Evolutionary conservation across 2,888 invertebrate species (phyloP), one percentile per base, ranked within the genome.

Genomic region (Archips crataeganus): DNA sequence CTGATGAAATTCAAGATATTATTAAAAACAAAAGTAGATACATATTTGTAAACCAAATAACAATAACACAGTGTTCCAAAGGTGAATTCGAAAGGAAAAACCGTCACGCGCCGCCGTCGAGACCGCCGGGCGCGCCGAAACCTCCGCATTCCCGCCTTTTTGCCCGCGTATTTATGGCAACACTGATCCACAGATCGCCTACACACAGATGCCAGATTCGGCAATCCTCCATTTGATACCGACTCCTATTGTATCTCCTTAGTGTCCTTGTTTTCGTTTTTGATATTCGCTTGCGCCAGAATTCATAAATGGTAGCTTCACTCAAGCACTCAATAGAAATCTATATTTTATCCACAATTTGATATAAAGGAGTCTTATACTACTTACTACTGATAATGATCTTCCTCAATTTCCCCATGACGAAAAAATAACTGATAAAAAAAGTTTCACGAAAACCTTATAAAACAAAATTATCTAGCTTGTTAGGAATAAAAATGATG

Each of bases 81-180:
- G 60, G 11, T 45, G 85, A 87, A 84, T 86, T 86, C 79, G 84
- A 76, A 74, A 76, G 80, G 82, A 90, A 91, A 91, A 91, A 91
- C 86, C 84, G 85, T 84, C 79, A 82, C 83, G 81, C 82, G 82
- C 84, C 8, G 83, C 84, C 81, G 83, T 83, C 81, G 84, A 87
- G 91, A 89, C 91, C 91, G 91, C 91, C 90, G 87, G 88, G 85
- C 88, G 88, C 87, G 90, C 84, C 75, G 80, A 77, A 79, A 77
- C 77, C 81, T 78, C 78, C 81, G 83, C 88, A 91, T 92, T 91
- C 91, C 89, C 87, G 84, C 85, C 88, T 92, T 93, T 93, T 93
- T 93, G 86, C 84, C 81, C 86, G 89, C 87, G 88, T 93, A 92
- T 93, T 92, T 92, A 92, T 90, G 90, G 91, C 89, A 87, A 88